Conservation (phyloP, 2,797 vertebrate species). For the Lagodon rhomboides region DNA sequence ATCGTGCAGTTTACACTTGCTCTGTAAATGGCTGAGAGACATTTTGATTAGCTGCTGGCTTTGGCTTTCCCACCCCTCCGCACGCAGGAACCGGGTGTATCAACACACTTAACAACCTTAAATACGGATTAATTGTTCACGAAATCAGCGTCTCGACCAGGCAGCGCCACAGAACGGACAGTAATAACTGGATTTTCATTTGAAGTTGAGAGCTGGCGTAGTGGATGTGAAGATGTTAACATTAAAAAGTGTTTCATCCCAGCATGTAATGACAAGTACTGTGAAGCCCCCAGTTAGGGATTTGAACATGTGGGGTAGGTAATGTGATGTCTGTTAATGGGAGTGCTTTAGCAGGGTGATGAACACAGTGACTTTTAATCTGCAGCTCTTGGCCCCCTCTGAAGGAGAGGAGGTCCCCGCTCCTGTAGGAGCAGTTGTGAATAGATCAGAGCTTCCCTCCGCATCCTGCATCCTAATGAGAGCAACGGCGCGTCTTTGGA, state of each 20-base stretch:
- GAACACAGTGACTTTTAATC: slow-evolving; percentile 80
- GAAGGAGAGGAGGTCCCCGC: slow-evolving; percentile 61
- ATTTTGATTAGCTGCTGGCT: slow-evolving; percentile 78
- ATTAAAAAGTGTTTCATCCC: slow-evolving; percentile 69
- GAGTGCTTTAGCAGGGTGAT: slow-evolving; percentile 68
- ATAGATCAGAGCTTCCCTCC: slow-evolving; percentile 72
- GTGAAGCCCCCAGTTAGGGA: slow-evolving; percentile 61
- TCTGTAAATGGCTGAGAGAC: slow-evolving; percentile 79
- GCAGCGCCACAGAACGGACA: slow-evolving; percentile 47
- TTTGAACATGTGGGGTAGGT: slow-evolving; percentile 67
- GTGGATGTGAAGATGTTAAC: slow-evolving; percentile 66
- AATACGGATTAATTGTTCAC: slow-evolving; percentile 80
- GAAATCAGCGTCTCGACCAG: slow-evolving; percentile 46
- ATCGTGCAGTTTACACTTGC: slow-evolving; percentile 65
- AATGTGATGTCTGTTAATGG: slow-evolving; percentile 76
- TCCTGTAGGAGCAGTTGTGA: slow-evolving; percentile 70
- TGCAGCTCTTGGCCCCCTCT: slow-evolving; percentile 57
- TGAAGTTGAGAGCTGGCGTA: slow-evolving; percentile 47
- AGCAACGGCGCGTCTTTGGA: slow-evolving; percentile 57
- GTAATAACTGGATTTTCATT: slow-evolving; percentile 67
- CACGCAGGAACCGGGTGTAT: slow-evolving; percentile 67
- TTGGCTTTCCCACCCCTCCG: slow-evolving; percentile 42
- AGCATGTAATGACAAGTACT: slow-evolving; percentile 62
- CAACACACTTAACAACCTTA: slow-evolving; percentile 77
- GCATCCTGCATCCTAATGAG: slow-evolving; percentile 77